A percentile compares a stretch with the other conserved stretches of the same genome.
phyloP scores from a whole-genome alignment of 2,888 invertebrate species.

The Leucozona laternaria region DNA sequence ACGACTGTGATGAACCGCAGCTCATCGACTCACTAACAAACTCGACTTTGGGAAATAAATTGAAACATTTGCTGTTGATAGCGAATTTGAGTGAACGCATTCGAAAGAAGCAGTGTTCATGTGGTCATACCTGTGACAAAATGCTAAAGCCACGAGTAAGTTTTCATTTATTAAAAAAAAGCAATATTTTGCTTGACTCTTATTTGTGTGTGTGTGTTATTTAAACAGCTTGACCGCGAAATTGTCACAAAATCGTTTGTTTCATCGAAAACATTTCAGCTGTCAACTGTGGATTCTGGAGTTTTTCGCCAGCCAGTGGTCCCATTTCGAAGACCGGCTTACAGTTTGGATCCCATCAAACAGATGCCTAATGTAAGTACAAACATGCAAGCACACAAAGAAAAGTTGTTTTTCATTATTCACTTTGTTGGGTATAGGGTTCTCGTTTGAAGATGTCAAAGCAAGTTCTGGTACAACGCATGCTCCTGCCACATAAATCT shows the following conservation, averaged over 20 bases:
- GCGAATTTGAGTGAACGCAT: slow-evolving; percentile 83
- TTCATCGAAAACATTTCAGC: slow-evolving; percentile 78
- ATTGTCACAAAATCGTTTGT: slow-evolving; percentile 78
- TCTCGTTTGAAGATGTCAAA: slow-evolving; percentile 81
- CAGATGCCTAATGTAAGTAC: slow-evolving; percentile 80
- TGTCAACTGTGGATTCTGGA: slow-evolving; percentile 66
- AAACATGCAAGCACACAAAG: neutral
- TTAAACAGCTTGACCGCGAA: slow-evolving; percentile 78
- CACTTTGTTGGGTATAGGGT: slow-evolving; percentile 75
- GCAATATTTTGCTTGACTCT: slow-evolving; percentile 9
- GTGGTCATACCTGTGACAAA: slow-evolving; percentile 82
- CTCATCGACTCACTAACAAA: slow-evolving; percentile 78
- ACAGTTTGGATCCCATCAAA: slow-evolving; percentile 80
- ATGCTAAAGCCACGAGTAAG: slow-evolving; percentile 78
- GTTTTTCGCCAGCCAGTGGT: slow-evolving; percentile 80
- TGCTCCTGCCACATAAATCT: slow-evolving; percentile 87
- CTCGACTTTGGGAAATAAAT: slow-evolving; percentile 80
- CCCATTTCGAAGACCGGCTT: slow-evolving; percentile 80
- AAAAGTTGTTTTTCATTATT: neutral
- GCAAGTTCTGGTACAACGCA: slow-evolving; percentile 90
- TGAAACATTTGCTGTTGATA: slow-evolving; percentile 83
- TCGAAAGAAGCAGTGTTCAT: slow-evolving; percentile 81
- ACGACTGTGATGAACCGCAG: slow-evolving; percentile 79
- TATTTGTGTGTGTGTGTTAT: slow-evolving; percentile 17
- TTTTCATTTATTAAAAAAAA: slow-evolving; percentile 11